Base-by-base conservation (phyloP, 2,113 vertebrate genomes). In the Gobio gobio region DNA sequence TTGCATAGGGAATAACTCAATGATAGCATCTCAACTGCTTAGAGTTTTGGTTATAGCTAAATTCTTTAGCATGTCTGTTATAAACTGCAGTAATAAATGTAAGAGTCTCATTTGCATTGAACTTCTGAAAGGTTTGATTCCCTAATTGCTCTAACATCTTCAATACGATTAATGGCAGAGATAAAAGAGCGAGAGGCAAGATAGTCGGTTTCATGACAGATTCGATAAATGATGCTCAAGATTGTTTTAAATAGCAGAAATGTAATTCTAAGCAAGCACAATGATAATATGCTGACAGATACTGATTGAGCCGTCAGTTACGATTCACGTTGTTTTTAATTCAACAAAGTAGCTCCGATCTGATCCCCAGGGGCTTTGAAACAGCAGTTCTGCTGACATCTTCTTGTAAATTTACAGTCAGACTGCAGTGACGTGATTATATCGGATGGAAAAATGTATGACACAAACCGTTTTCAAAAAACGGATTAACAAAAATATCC, bases 221-320 rank as follows among this genome's bases (percentile, higher is more conserved):
- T 54, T 82, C 26, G 54, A 82, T 51, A 26, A 68, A 36, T 40
- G 24, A 54, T 70, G 40, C 63, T 70, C 26, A 22, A 68, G 70
- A 82, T 14, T 26, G 26, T 33, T 33, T 49, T 22, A 29, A 29
- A 70, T 22, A 54, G 26, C 47, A 49, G 63, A 66, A 33, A 49
- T 5, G 2, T 22, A 16, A 77, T 51, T 51, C 12, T 47, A 16
- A 49, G n/a, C n/a, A 14, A 74, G 45, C 14, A n/a, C 22, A 72
- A 77, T 63, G 58, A 84, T 66, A 49, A 78, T 79, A 56, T 26
- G 33, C 84, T 81, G 82, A 76, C 86, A 81, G 78, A 76, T 76
- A 84, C 77, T 74, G 66, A 83, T 83, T 85, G 80, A 88, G 79
- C 45, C 18, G 58, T 79, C 80, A 78, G 75, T 49, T 86, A 51